These are phyloP conservation scores for Theocolax elegans DNA, from an alignment of 1,140 invertebrate genomes.

Conservation along the genomic window DNA sequence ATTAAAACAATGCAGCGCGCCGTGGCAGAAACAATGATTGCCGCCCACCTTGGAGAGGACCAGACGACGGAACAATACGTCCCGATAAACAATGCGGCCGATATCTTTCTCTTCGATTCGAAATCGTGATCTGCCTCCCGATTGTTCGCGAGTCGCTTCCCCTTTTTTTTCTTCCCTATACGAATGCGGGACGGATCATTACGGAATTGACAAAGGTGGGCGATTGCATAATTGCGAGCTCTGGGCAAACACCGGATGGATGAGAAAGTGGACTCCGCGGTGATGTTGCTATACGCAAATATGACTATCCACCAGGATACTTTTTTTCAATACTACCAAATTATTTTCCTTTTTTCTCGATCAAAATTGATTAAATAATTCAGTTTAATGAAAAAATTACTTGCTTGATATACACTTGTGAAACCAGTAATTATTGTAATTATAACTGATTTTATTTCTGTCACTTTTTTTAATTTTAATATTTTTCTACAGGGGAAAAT, in stretches of 20 bases:
- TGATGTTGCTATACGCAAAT: too few relatives aligned
- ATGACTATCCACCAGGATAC: too few relatives aligned
- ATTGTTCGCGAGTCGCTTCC: not conserved
- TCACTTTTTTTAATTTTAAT: too few relatives aligned
- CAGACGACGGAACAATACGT: constrained; percentile 47
- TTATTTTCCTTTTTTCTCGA: too few relatives aligned
- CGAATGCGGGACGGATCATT: constrained; percentile 22
- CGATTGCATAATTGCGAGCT: constrained; percentile 22
- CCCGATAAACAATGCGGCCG: constrained; percentile 48
- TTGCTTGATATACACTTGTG: too few relatives aligned
- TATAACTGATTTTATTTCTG: too few relatives aligned
- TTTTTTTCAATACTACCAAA: too few relatives aligned
- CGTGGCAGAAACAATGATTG: constrained; percentile 31
- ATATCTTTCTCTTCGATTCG: constrained; percentile 52
- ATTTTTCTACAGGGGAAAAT: too few relatives aligned
- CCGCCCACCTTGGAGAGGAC: not conserved
- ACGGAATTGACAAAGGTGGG: not conserved
- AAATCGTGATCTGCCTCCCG: constrained; percentile 12
- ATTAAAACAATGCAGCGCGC: constrained; percentile 55
- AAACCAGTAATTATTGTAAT: too few relatives aligned
- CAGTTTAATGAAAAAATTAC: too few relatives aligned
- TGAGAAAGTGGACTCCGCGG: not conserved
- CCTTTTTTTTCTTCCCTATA: too few relatives aligned
- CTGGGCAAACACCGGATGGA: not conserved
- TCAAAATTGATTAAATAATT: too few relatives aligned